phyloP scores from a whole-genome alignment of 2,888 invertebrate species.

The Odontomyia ornata region DNA sequence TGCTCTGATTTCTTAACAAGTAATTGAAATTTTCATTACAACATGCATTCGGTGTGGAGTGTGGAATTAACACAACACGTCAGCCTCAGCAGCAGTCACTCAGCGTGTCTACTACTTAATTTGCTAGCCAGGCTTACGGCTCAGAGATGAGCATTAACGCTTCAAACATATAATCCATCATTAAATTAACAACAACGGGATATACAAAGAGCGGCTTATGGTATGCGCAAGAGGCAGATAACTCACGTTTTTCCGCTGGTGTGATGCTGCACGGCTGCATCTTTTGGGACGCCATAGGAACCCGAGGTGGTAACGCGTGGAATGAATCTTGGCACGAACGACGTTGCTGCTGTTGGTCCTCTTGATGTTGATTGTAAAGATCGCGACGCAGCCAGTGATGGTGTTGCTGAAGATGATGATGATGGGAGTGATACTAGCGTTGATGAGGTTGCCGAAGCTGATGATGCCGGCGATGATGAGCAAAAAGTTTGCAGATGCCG shows the following conservation, averaged over 20 bases:
- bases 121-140: background rate
- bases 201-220: background rate
- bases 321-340: background rate
- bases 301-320: background rate
- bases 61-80: background rate
- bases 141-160: background rate
- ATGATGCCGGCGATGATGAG: slow-evolving; percentile 43
- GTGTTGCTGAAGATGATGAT: background rate
- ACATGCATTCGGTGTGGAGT: background rate
- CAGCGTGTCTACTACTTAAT: background rate
- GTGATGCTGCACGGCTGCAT: background rate
- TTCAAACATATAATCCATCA: slow-evolving; percentile 6
- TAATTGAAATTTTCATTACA: slow-evolving; percentile 1
- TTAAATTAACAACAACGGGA: slow-evolving; percentile 11
- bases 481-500: slow-evolving; percentile 47
- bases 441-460: slow-evolving; percentile 31
- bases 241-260: slow-evolving; percentile 38
- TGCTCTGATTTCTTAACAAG: background rate
- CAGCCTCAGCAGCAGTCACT: background rate
- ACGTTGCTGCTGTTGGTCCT: background rate
- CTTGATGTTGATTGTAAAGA: background rate
- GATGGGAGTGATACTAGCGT: background rate
- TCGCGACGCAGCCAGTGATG: background rate
- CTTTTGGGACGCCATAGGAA: background rate
- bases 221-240: slow-evolving; percentile 13